phyloP scores from a whole-genome alignment of 2,888 invertebrate species.

The Frankliniella fusca region DNA sequence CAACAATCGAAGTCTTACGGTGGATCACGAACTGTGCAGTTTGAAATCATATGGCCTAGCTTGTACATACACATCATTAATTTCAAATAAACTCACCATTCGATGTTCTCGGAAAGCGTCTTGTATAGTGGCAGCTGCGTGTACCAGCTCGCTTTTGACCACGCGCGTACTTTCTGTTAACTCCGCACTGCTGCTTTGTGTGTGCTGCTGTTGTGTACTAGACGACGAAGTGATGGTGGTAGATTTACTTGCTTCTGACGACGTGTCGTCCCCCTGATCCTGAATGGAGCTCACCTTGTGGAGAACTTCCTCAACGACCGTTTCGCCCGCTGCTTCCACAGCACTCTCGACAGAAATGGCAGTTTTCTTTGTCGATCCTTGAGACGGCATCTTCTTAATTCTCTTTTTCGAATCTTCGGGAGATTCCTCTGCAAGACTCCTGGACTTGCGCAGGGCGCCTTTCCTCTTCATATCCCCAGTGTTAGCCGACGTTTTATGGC shows the following conservation, averaged over 20 bases:
- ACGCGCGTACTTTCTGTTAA: background rate
- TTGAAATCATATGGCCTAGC: too few relatives aligned
- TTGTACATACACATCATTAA: too few relatives aligned
- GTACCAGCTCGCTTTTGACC: background rate
- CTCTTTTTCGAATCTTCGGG: background rate
- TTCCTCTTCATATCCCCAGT: too few relatives aligned
- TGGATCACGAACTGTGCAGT: too few relatives aligned
- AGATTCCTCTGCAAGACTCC: constrained; percentile 5
- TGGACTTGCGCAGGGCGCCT: background rate
- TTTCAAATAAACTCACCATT: too few relatives aligned
- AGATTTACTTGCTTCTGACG: constrained; percentile 31
- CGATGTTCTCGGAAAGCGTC: background rate
- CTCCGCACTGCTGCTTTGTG: background rate
- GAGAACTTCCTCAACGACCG: constrained; percentile 32
- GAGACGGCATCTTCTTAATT: constrained; percentile 26
- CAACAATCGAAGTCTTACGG: too few relatives aligned
- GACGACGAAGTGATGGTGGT: background rate
- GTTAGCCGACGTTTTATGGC: too few relatives aligned
- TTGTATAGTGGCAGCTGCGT: background rate
- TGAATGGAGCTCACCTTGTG: background rate
- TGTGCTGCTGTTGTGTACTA: background rate
- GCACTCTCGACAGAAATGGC: constrained; percentile 17
- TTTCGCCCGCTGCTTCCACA: constrained; percentile 12
- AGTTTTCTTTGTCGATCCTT: constrained; percentile 12
- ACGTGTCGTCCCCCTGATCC: background rate